Base-by-base conservation (phyloP, 2,113 vertebrate species). In the Prunella fulvescens region DNA sequence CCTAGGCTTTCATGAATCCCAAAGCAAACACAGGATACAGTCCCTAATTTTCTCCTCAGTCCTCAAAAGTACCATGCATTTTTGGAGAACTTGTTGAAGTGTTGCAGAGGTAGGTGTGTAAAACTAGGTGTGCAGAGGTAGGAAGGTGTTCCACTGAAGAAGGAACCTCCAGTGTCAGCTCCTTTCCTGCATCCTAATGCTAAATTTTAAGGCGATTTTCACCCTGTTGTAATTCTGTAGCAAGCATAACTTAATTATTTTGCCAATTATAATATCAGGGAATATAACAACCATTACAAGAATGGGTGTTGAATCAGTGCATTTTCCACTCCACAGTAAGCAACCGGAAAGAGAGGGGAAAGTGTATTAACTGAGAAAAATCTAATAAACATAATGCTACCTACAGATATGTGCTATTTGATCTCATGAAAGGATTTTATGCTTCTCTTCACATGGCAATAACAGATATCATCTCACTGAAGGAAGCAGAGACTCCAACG, bases 161-260 rank as follows among this genome's bases (percentile, higher is more conserved):
- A 86, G 44, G 51, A 78, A 44, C 51, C 18, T 84, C 6, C 7
- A 84, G 72, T 80, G 58, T 58, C 65, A 92, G 73, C 31, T 92
- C 31, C 79, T 88, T 93, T 61, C 18, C 42, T 87, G 42, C n/a
- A 77, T 65, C 50, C 42, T 93, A 89, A 69, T 69, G 33, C 17
- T 88, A 82, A 92, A 94, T 96, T 94, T 90, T 87, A 73, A 93
- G 80, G 42, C 0, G 0, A 87, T 90, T 94, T 87, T 86, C 17
- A 2, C 73, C 20, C 74, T 73, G 69, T 37, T 86, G 81, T 92
- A 94, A 65, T 72, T 90, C 58, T 84, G 61, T 84, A 50, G 82
- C 26, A 91, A 96, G 85, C 33, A 71, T 92, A 91, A 94, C 42
- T 95, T 94, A 95, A 97, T 96, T 89, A 93, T 94, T 94, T 95